These are phyloP conservation scores for Adrianichthys oophorus DNA, from an alignment of 2,797 vertebrate species.

Conservation along the genomic window DNA sequence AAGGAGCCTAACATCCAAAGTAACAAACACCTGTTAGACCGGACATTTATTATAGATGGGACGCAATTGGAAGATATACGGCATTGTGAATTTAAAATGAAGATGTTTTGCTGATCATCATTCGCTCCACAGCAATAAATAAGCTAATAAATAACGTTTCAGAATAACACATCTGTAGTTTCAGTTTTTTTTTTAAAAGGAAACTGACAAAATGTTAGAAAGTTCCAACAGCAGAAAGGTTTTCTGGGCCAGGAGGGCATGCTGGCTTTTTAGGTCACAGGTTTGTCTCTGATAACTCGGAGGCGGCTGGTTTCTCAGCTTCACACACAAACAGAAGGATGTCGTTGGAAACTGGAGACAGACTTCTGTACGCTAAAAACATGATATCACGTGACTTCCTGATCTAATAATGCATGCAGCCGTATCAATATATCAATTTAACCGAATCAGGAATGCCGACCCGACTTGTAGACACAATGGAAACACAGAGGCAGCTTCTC, in stretches of 20 bases:
- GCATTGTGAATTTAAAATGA: too few relatives aligned
- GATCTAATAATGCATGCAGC: slow-evolving; percentile 32
- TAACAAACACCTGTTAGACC: too few relatives aligned
- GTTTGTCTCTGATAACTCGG: slow-evolving; percentile 19
- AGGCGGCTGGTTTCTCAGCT: slow-evolving; percentile 10
- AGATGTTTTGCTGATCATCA: too few relatives aligned
- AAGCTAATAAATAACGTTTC: too few relatives aligned
- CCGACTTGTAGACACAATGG: slow-evolving; percentile 34
- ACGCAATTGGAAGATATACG: too few relatives aligned
- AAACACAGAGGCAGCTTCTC: slow-evolving; percentile 19
- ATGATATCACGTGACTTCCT: slow-evolving; percentile 40
- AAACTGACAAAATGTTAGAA: background rate
- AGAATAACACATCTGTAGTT: too few relatives aligned
- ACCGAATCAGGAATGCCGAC: slow-evolving; percentile 29
- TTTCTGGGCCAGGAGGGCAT: slow-evolving; percentile 21
- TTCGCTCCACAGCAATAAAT: too few relatives aligned
- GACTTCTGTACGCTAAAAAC: background rate
- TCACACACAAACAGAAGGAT: slow-evolving; percentile 28
- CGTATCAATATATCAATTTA: slow-evolving; percentile 27
- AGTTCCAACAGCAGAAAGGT: background rate
- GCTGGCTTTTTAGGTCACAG: slow-evolving; percentile 34
- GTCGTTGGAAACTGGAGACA: slow-evolving; percentile 1
- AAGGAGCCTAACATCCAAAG: too few relatives aligned
- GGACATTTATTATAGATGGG: too few relatives aligned
- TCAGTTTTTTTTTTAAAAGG: too few relatives aligned